These are phyloP conservation scores for Malacoraja senta DNA, from an alignment of 2,797 vertebrate genomes.

Conservation along the genomic window DNA sequence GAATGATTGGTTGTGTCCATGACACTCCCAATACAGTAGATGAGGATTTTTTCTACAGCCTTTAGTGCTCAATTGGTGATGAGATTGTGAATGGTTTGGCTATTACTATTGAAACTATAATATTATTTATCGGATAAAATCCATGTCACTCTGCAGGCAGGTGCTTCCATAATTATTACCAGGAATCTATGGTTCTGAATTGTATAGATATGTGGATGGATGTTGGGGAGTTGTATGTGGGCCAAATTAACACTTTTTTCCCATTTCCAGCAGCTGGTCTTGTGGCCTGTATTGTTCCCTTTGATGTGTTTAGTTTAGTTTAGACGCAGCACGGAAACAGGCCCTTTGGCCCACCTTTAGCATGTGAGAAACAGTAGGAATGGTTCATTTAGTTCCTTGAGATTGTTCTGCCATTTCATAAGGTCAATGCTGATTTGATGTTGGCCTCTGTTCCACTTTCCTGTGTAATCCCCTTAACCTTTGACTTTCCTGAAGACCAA, in stretches of 20 bases:
- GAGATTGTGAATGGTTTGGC: background rate
- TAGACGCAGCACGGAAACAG: too few relatives aligned
- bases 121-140: background rate
- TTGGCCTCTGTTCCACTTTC: too few relatives aligned
- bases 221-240: background rate
- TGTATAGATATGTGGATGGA: background rate
- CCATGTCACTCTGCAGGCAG: background rate
- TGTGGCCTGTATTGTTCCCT: background rate
- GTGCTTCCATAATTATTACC: background rate
- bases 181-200: background rate
- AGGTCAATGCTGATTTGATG: too few relatives aligned
- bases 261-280: background rate
- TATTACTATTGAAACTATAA: background rate
- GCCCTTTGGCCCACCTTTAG: background rate
- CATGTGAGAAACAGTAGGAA: too few relatives aligned
- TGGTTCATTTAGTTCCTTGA: too few relatives aligned
- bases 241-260: background rate
- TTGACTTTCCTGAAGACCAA: too few relatives aligned
- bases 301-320: background rate
- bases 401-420: too few relatives aligned
- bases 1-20: background rate
- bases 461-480: too few relatives aligned
- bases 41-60: too few relatives aligned
- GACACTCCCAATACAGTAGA: background rate
- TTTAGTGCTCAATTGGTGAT: background rate